Evolutionary conservation across 2,113 vertebrate species (phyloP).

Genomic region (Petrocephalus zakoni): DNA sequence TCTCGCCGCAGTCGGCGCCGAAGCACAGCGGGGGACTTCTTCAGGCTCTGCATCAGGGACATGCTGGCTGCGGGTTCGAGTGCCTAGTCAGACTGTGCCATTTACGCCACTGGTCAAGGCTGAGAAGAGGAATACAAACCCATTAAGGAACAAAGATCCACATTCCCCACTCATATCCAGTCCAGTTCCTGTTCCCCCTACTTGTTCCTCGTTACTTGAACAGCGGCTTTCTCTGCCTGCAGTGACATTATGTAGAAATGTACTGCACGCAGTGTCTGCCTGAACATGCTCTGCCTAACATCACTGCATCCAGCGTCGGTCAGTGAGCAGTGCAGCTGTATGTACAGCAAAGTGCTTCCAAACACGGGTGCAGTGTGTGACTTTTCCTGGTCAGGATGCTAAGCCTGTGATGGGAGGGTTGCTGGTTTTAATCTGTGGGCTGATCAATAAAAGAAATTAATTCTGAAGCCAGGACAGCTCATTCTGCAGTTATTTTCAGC

Average conservation of each 20-base stretch:
- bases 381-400: neutral
- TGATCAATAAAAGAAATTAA: neutral
- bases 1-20: conserved; percentile 23
- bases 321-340: neutral
- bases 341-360: neutral
- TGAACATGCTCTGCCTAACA: neutral
- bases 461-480: neutral
- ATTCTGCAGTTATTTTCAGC: neutral
- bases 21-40: conserved; percentile 33
- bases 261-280: neutral
- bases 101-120: neutral
- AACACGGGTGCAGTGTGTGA: neutral
- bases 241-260: neutral
- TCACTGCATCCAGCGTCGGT: neutral
- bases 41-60: conserved; percentile 33
- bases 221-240: neutral
- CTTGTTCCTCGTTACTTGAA: neutral
- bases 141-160: neutral
- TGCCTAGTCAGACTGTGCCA: neutral
- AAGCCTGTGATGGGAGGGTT: neutral
- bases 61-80: conserved; percentile 14
- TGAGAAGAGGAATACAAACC: neutral
- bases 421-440: neutral
- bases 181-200: neutral
- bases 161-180: neutral